Evolutionary conservation across 2,113 vertebrate species (phyloP).

Genomic region (Benitochromis conjunctus): DNA sequence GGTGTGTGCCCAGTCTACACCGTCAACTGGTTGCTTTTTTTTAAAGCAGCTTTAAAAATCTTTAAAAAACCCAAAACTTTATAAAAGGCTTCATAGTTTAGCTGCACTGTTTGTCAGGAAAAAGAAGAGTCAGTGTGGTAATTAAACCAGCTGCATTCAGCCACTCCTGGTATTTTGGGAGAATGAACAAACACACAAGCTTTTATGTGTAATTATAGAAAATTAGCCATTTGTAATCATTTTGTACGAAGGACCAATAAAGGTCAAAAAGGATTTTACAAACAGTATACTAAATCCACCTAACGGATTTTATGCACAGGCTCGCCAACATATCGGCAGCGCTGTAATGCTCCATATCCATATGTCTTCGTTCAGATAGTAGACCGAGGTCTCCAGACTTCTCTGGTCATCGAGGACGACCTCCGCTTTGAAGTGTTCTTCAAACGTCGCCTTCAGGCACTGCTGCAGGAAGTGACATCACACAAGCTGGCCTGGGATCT

Average conservation of each 20-base stretch:
- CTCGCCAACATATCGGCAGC: not conserved
- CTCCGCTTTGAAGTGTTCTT: slow-evolving; percentile 93
- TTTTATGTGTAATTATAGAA: not conserved
- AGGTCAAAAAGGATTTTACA: not conserved
- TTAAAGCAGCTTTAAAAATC: not conserved
- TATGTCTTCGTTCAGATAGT: slow-evolving; percentile 67
- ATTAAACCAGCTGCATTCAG: not conserved
- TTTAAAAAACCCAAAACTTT: not conserved
- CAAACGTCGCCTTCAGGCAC: slow-evolving; percentile 81
- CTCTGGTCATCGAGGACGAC: slow-evolving; percentile 88
- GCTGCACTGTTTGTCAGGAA: not conserved
- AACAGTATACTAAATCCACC: not conserved
- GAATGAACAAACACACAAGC: not conserved
- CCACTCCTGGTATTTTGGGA: not conserved
- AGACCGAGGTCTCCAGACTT: slow-evolving; percentile 73
- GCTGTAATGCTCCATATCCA: not conserved
- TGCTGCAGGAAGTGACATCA: slow-evolving; percentile 81
- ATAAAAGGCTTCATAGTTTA: not conserved
- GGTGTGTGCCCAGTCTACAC: not conserved
- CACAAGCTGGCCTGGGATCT: slow-evolving; percentile 85
- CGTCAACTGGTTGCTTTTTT: not conserved
- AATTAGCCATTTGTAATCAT: not conserved
- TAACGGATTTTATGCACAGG: not conserved
- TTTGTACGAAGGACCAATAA: not conserved
- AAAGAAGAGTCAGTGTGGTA: not conserved